Evolutionary conservation across 2,797 vertebrate genomes (phyloP).

Genomic region (Sebastes nivosus): DNA sequence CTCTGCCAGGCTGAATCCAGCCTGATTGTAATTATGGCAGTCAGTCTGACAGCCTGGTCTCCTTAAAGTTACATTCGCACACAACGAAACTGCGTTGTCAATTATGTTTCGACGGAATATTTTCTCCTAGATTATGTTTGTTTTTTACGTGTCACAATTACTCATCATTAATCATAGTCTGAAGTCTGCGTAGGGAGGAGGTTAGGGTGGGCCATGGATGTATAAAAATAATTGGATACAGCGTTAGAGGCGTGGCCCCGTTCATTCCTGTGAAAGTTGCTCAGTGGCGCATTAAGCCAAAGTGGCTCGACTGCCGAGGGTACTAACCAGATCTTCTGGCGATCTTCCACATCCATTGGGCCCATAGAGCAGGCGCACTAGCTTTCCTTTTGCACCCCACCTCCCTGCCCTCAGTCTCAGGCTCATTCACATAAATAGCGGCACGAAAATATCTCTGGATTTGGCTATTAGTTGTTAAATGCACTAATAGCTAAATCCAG

Average conservation of each 20-base stretch:
- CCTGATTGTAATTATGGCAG: conserved; percentile 77
- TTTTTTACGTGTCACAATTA: background rate
- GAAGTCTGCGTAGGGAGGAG: background rate
- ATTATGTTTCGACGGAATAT: background rate
- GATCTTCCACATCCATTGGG: background rate
- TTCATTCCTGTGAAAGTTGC: background rate
- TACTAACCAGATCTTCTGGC: background rate
- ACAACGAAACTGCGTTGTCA: background rate
- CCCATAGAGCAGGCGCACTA: background rate
- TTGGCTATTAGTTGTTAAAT: background rate
- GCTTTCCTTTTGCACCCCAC: background rate
- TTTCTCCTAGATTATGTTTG: background rate
- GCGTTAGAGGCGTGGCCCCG: background rate
- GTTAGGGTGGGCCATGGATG: background rate
- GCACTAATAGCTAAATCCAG: background rate
- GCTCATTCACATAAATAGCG: background rate
- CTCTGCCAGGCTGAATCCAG: conserved; percentile 65
- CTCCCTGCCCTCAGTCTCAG: background rate
- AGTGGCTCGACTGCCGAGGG: background rate
- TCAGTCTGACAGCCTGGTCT: conserved; percentile 31
- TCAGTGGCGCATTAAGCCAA: background rate
- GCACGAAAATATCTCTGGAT: background rate
- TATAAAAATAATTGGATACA: background rate
- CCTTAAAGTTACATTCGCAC: background rate
- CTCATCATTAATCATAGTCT: background rate